Evolutionary conservation across 1,140 invertebrate genomes (phyloP), one percentile per base, ranked within the genome.

Genomic region (Macrosteles quadrilineatus): DNA sequence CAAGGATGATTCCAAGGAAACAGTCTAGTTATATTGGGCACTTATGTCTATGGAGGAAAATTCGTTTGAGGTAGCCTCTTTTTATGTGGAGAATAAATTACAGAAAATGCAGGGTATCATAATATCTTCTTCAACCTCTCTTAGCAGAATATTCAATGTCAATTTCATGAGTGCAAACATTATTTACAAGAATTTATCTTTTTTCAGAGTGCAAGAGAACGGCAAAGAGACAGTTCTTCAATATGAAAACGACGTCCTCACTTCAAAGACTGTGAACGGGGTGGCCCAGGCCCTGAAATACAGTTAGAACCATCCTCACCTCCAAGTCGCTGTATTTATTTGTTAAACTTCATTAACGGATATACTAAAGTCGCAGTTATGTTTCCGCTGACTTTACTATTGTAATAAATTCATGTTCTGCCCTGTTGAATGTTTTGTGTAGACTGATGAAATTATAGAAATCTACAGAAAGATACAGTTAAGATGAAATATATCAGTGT

Each of bases 211-310:
- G 55, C 86, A 86, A 74, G 97, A 98, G 81, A 96, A 98, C 81
- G 96, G 96, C 68, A 91, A 91, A 77, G 96, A 98, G 83, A 99
- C 95, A 14, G 91, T 98, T 68, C 94, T 96, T 85, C 90, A 94
- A 69, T 95, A 92, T 80, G 97, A 99, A 83, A 97, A 99, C 79
- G 97, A 98, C 79, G 89, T 97, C 72, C 84, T 99, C 66, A 98
- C 94, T 84, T 95, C 94, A 77, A 95, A 95, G 87, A 95, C 92
- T 84, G 92, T 98, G 69, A 97, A 98, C 79, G 96, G 96, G 78
- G 90, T 95, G 81, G 87, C 91, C 81, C 93, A 95, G 81, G 89
- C 90, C 74, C 84, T 94, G 80, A 88, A 84, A 77, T 86, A 86
- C 79, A 81, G 81, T 80, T 84, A 83, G 82, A 81, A 68, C n/a